Evolutionary conservation across 2,888 invertebrate genomes (phyloP).

Genomic region (Drosophila falleni): DNA sequence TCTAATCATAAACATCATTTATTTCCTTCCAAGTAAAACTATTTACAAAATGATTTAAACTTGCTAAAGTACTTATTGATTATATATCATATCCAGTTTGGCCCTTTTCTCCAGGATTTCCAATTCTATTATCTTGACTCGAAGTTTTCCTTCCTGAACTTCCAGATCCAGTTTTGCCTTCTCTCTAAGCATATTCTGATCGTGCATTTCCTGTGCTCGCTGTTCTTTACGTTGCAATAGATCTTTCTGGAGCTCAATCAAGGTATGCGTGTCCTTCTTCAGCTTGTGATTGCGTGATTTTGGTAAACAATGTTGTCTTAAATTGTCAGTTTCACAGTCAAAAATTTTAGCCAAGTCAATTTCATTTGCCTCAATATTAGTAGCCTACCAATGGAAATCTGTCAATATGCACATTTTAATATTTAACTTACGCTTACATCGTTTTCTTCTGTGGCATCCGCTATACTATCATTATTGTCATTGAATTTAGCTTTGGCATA

Average conservation of each 20-base stretch:
- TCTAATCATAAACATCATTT: too few relatives aligned
- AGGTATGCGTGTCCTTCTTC: not conserved
- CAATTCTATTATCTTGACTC: slow-evolving; percentile 22
- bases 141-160: slow-evolving; percentile 29
- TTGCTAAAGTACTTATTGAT: not conserved
- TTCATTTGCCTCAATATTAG: not conserved
- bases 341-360: not conserved
- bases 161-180: slow-evolving; percentile 36
- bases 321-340: not conserved
- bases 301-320: not conserved
- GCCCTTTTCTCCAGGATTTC: slow-evolving; percentile 8
- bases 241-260: not conserved
- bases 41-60: not conserved
- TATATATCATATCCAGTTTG: not conserved
- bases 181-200: slow-evolving; percentile 28
- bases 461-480: not conserved
- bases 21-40: too few relatives aligned
- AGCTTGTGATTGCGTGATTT: not conserved
- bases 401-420: not conserved
- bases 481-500: not conserved
- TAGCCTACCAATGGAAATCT: not conserved
- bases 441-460: not conserved
- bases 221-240: not conserved
- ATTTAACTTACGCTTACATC: not conserved
- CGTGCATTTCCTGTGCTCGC: slow-evolving; percentile 32